phyloP scores from a whole-genome alignment of 2,797 vertebrate species.

The Parambassis ranga region DNA sequence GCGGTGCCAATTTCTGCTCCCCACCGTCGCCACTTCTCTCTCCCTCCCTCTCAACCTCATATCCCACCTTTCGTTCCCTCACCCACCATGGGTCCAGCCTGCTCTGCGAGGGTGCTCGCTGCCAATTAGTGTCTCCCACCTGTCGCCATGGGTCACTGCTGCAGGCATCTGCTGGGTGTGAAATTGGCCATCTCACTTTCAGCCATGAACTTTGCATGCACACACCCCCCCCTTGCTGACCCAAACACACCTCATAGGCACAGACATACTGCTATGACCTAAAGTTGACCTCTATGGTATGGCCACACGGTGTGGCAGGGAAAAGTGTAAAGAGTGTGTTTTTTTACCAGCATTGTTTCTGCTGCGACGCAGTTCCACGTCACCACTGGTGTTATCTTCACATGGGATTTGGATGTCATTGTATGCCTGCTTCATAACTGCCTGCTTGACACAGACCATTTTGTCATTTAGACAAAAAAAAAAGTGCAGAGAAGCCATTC shows the following conservation, averaged over 20 bases:
- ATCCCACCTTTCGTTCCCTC: constrained; percentile 15
- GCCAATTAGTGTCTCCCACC: constrained; percentile 76
- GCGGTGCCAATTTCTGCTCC: neutral
- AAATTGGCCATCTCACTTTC: constrained; percentile 73
- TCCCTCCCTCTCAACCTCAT: constrained; percentile 2
- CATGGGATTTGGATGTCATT: constrained; percentile 28
- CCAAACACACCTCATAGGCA: neutral
- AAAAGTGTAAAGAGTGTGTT: constrained; percentile 7
- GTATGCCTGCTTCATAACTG: constrained; percentile 18
- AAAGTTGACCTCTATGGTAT: constrained; percentile 59
- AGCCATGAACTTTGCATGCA: constrained; percentile 62
- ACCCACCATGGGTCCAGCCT: constrained; percentile 18
- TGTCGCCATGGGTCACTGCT: constrained; percentile 67
- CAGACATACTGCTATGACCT: constrained; percentile 38
- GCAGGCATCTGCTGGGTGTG: constrained; percentile 72
- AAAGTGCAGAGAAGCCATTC: constrained; percentile 20
- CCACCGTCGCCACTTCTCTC: neutral
- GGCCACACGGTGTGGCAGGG: constrained; percentile 36
- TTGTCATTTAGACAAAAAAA: constrained; percentile 35
- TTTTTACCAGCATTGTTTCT: too few relatives aligned
- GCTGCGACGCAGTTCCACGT: too few relatives aligned
- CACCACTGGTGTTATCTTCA: constrained; percentile 2
- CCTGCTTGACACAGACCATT: constrained; percentile 41
- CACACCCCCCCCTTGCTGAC: neutral
- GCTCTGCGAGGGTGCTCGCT: constrained; percentile 29